These are phyloP conservation scores for Acipenser transmontanus DNA, from an alignment of 2,797 vertebrate genomes.

Conservation along the genomic window DNA sequence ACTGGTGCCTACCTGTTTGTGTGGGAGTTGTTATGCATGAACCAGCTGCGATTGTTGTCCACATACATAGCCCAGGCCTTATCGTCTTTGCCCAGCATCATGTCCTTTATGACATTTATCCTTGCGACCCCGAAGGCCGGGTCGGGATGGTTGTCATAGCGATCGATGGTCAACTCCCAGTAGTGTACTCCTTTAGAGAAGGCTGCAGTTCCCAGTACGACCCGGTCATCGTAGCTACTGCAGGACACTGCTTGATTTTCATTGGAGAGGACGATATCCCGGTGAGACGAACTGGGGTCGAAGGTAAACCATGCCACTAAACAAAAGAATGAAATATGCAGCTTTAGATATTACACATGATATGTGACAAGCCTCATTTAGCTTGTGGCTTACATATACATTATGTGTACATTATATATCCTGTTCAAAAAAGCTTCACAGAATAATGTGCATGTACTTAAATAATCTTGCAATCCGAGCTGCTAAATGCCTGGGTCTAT, in stretches of 20 bases:
- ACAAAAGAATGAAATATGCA: background rate
- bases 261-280: slow-evolving; percentile 87
- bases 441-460: too few species aligned
- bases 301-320: slow-evolving; percentile 97
- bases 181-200: slow-evolving; percentile 95
- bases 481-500: too few species aligned
- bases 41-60: slow-evolving; percentile 87
- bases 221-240: slow-evolving; percentile 93
- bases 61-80: slow-evolving; percentile 94
- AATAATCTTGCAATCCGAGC: too few species aligned
- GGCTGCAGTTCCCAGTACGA: slow-evolving; percentile 88
- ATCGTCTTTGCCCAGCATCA: slow-evolving; percentile 91
- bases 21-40: slow-evolving; percentile 86
- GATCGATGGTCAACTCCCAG: slow-evolving; percentile 88
- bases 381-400: too few species aligned
- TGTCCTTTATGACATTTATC: slow-evolving; percentile 86
- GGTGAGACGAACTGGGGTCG: slow-evolving; percentile 85
- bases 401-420: too few species aligned
- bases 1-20: slow-evolving; percentile 66
- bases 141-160: slow-evolving; percentile 95
- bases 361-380: too few species aligned
- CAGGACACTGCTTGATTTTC: slow-evolving; percentile 91
- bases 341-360: too few species aligned
- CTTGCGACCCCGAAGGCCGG: slow-evolving; percentile 91
- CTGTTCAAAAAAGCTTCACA: too few species aligned